Evolutionary conservation across 2,888 invertebrate genomes (phyloP).

Genomic region (Fragum whitleyi): DNA sequence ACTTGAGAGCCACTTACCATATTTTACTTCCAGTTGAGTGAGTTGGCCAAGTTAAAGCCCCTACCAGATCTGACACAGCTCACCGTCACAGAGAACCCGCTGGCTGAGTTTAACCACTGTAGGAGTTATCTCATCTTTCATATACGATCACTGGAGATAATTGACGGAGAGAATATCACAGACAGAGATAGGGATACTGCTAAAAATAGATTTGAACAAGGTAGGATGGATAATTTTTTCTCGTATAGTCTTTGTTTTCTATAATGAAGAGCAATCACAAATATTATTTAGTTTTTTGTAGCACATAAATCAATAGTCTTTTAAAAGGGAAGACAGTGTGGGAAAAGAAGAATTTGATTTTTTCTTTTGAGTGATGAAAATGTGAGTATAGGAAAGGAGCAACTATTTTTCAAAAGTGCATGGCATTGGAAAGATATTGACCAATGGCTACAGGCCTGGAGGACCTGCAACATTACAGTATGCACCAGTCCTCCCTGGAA

Average conservation of each 20-base stretch:
- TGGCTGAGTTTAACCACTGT: constrained; percentile 80
- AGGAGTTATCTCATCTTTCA: constrained; percentile 82
- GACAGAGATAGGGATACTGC: constrained; percentile 78
- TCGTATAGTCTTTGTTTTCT: not conserved
- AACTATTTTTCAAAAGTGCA: too few relatives aligned
- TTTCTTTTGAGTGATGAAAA: too few relatives aligned
- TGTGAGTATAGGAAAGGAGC: too few relatives aligned
- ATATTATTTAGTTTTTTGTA: not conserved
- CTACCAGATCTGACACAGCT: constrained; percentile 81
- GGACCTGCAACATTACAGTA: too few relatives aligned
- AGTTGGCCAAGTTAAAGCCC: constrained; percentile 82
- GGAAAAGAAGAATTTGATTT: too few relatives aligned
- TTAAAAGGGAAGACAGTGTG: too few relatives aligned
- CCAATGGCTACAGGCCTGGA: too few relatives aligned
- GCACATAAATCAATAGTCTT: too few relatives aligned
- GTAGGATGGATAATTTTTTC: too few relatives aligned
- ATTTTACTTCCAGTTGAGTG: constrained; percentile 76
- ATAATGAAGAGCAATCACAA: not conserved
- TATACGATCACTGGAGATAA: constrained; percentile 79
- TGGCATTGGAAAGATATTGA: too few relatives aligned
- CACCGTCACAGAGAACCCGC: constrained; percentile 81
- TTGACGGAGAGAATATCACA: constrained; percentile 80
- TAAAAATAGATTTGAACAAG: constrained; percentile 82
- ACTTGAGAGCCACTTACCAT: not conserved
- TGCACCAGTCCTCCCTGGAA: too few relatives aligned